A percentile compares a stretch with the other conserved stretches of the same genome.
These are phyloP conservation scores for Nycteola revayana DNA, from an alignment of 2,888 invertebrate species.

Conservation along the genomic window DNA sequence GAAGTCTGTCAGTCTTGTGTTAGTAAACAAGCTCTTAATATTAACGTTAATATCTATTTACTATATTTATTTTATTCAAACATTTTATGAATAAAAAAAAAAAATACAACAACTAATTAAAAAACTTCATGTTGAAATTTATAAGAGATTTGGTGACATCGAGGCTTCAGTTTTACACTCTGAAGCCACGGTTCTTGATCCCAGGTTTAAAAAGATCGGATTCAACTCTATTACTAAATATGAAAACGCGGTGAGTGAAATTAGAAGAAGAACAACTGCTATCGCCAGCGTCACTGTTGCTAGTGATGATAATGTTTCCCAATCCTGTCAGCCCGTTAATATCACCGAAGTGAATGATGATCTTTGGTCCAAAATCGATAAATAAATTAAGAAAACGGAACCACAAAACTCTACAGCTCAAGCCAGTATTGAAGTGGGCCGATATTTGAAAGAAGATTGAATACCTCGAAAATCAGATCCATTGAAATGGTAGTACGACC, in stretches of 20 bases:
- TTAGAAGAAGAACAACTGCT: slow-evolving; percentile 6
- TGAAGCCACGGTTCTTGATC: slow-evolving; percentile 6
- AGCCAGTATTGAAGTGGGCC: slow-evolving; percentile 8
- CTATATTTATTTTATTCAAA: too few relatives aligned
- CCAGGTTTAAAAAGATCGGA: slow-evolving; percentile 3
- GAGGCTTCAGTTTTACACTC: slow-evolving; percentile 9
- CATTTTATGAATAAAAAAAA: too few relatives aligned
- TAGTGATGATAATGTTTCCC: slow-evolving; percentile 3
- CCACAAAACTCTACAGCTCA: slow-evolving; percentile 7
- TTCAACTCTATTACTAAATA: slow-evolving; percentile 4
- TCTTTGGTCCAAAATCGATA: slow-evolving; percentile 8
- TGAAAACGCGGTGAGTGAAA: slow-evolving; percentile 11
- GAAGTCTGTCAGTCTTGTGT: too few relatives aligned
- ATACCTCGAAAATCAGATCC: slow-evolving; percentile 6
- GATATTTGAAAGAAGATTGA: slow-evolving; percentile 8
- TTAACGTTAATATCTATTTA: too few relatives aligned
- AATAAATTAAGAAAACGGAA: slow-evolving; percentile 6
- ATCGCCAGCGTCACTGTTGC: slow-evolving; percentile 7
- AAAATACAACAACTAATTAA: slow-evolving; percentile 7
- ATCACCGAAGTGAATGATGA: slow-evolving; percentile 5
- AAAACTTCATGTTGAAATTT: slow-evolving; percentile 12
- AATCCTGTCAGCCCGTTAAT: slow-evolving; percentile 5
- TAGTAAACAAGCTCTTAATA: too few relatives aligned
- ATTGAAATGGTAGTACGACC: slow-evolving; percentile 4
- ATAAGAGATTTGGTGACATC: slow-evolving; percentile 9